A percentile compares a stretch with the other conserved stretches of the same genome.
Conservation (phyloP, 1,140 invertebrate genomes). For the Ephestia elutella region DNA sequence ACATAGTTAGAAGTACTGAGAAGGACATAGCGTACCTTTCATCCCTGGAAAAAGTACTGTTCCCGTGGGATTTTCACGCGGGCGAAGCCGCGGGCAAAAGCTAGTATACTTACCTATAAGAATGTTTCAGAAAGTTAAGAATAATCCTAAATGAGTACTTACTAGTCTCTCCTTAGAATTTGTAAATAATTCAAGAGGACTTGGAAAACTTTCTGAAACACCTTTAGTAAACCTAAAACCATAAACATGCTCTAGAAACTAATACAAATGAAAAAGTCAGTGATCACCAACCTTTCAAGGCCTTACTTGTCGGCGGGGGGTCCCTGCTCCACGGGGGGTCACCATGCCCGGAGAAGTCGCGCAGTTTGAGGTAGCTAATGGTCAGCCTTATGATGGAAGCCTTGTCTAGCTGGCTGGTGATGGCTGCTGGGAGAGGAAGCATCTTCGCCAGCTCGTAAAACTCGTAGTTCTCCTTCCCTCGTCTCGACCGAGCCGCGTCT, state of each 20-base stretch:
- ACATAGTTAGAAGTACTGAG: no score
- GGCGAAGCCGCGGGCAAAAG: no score
- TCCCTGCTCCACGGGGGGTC: slow-evolving; percentile 95
- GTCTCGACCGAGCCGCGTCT: slow-evolving; percentile 93
- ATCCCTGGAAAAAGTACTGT: no score
- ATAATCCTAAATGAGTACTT: no score
- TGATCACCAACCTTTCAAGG: slow-evolving; percentile 83
- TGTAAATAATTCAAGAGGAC: no score
- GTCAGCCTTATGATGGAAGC: slow-evolving; percentile 98
- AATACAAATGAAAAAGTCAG: not conserved
- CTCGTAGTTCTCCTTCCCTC: slow-evolving; percentile 98
- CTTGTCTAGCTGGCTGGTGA: slow-evolving; percentile 98
- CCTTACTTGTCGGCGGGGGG: slow-evolving; percentile 83
- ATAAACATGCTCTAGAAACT: not conserved
- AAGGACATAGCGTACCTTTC: no score
- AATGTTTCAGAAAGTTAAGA: no score
- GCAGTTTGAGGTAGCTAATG: slow-evolving; percentile 96
- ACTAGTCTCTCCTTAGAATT: no score
- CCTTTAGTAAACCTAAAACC: not conserved
- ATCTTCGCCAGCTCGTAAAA: slow-evolving; percentile 99
- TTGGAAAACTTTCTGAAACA: slow-evolving; percentile 2
- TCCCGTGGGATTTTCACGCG: no score
- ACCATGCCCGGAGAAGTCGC: slow-evolving; percentile 95
- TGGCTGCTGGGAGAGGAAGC: slow-evolving; percentile 95
- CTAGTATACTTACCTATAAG: no score